A percentile compares a stretch with the other conserved stretches of the same genome.
Evolutionary conservation across 2,113 vertebrate species (phyloP).

Genomic region (Anhinga rufa): DNA sequence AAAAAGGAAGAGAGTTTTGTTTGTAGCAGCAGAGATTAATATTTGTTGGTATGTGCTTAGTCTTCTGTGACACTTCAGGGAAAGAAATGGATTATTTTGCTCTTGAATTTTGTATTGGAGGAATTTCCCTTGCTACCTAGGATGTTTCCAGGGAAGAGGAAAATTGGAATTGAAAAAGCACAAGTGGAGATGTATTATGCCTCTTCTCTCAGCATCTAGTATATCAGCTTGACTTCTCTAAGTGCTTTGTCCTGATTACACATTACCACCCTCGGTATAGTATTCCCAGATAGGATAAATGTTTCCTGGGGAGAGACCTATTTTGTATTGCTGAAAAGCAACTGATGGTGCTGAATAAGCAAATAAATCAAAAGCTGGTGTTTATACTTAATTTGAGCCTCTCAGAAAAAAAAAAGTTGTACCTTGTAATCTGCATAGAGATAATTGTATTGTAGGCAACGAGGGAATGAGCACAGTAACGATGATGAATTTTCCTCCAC

Average conservation of each 20-base stretch:
- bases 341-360: constrained; percentile 8
- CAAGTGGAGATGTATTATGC: not conserved
- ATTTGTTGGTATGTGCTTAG: not conserved
- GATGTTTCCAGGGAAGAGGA: not conserved
- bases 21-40: not conserved
- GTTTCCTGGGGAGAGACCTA: not conserved
- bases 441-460: not conserved
- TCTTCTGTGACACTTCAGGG: not conserved
- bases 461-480: not conserved
- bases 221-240: not conserved
- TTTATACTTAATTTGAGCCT: constrained; percentile 26
- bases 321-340: constrained; percentile 5
- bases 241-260: constrained; percentile 9
- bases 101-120: not conserved
- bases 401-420: not conserved
- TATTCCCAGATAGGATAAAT: constrained; percentile 14
- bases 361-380: not conserved
- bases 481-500: not conserved
- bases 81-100: not conserved
- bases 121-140: not conserved
- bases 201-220: not conserved
- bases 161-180: not conserved
- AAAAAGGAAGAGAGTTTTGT: not conserved
- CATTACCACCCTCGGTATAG: not conserved
- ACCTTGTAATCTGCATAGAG: not conserved